phyloP scores from a whole-genome alignment of 1,140 invertebrate genomes.

The Drosophila kikkawai region DNA sequence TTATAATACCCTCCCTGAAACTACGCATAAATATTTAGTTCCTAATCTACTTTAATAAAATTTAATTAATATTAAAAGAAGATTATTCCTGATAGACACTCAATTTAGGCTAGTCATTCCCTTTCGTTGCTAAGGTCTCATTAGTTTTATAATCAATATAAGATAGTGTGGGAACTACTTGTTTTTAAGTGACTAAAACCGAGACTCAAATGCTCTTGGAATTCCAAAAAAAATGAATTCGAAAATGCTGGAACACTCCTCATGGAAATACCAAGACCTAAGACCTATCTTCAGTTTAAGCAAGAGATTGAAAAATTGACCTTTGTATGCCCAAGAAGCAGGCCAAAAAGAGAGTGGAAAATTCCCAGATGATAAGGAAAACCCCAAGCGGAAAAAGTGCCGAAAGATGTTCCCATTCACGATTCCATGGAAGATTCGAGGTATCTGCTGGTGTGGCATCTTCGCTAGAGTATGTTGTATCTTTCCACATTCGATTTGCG shows the following conservation, averaged over 20 bases:
- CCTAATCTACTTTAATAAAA: background rate
- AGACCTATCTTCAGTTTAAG: background rate
- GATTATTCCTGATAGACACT: background rate
- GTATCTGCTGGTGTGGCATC: constrained; percentile 27
- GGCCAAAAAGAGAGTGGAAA: constrained; percentile 57
- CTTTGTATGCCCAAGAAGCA: constrained; percentile 21
- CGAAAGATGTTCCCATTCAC: constrained; percentile 48
- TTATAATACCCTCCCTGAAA: no score
- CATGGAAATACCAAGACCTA: background rate
- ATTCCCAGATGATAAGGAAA: constrained; percentile 62
- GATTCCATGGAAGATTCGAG: constrained; percentile 34
- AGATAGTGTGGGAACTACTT: constrained; percentile 19
- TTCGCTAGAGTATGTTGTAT: background rate
- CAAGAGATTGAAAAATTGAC: constrained; percentile 18
- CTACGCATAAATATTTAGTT: no score
- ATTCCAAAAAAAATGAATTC: background rate
- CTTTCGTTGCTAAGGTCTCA: constrained; percentile 19
- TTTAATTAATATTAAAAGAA: background rate
- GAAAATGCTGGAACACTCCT: background rate
- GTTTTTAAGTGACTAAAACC: background rate
- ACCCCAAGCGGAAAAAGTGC: constrained; percentile 23
- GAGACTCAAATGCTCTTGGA: constrained; percentile 12
- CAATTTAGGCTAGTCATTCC: background rate
- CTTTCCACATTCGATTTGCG: constrained; percentile 5
- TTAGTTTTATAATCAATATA: constrained; percentile 22